Evolutionary conservation across 2,797 vertebrate species (phyloP).

Genomic region (Squalus acanthias): DNA sequence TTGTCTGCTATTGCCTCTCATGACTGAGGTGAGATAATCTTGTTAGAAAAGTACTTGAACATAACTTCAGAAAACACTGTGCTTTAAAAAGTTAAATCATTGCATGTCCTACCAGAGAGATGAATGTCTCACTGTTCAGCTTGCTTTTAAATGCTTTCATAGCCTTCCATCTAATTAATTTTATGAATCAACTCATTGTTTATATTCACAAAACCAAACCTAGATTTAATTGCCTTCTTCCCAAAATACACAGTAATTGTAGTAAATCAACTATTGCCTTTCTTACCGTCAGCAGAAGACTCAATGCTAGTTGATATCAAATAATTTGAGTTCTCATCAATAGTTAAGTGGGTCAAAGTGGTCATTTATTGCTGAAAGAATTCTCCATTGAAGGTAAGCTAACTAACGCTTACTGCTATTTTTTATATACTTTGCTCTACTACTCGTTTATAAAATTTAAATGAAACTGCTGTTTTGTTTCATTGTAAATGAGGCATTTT

Average conservation of each 20-base stretch:
- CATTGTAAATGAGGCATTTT: too few species aligned
- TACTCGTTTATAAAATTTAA: too few species aligned
- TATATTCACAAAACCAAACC: neutral
- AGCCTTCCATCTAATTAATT: neutral
- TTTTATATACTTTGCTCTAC: too few species aligned
- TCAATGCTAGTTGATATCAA: neutral
- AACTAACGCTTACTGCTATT: too few species aligned
- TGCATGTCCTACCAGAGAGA: too few species aligned
- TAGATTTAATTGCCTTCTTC: neutral
- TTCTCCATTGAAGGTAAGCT: too few species aligned
- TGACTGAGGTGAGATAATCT: neutral
- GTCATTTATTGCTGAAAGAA: neutral
- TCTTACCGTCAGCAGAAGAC: neutral
- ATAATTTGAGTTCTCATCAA: neutral
- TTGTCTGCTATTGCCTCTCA: too few species aligned
- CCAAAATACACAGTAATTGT: neutral
- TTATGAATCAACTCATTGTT: neutral
- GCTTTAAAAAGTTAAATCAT: too few species aligned
- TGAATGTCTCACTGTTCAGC: neutral
- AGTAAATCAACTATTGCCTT: neutral
- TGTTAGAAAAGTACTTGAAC: neutral
- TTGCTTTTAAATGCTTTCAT: neutral
- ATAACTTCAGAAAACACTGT: neutral
- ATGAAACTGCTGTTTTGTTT: too few species aligned
- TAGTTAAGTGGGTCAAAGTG: neutral